A percentile compares a stretch with the other conserved stretches of the same genome.
phyloP scores from a whole-genome alignment of 1,140 invertebrate species.

The Diachasma alloeum region DNA sequence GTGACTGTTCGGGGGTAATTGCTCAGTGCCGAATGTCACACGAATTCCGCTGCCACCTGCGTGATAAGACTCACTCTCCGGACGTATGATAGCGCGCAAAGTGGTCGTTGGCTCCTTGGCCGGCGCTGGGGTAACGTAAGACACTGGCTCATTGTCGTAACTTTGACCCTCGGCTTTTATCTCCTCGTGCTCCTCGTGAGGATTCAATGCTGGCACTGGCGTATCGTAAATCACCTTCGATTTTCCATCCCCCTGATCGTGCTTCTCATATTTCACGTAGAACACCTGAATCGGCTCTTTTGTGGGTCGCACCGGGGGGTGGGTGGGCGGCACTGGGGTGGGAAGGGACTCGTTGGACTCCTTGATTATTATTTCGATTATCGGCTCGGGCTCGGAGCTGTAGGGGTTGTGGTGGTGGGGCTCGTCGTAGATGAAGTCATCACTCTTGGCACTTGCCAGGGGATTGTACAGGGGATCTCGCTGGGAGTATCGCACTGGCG shows the following conservation, averaged over 20 bases:
- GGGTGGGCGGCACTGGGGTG: constrained; percentile 68
- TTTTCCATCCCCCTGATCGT: constrained; percentile 67
- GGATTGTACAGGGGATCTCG: constrained; percentile 78
- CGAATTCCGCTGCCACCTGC: constrained; percentile 75
- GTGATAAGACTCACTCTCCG: constrained; percentile 83
- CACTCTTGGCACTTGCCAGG: constrained; percentile 63
- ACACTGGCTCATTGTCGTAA: constrained; percentile 57
- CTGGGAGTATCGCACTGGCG: constrained; percentile 79
- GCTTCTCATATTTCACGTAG: constrained; percentile 89
- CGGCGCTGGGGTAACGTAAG: constrained; percentile 41
- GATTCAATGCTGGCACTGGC: constrained; percentile 77
- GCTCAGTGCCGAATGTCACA: constrained; percentile 77
- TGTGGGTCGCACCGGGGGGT: constrained; percentile 68
- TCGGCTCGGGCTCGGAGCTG: constrained; percentile 79
- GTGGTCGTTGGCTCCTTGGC: constrained; percentile 72
- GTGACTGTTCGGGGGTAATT: constrained; percentile 60
- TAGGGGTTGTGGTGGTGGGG: constrained; percentile 67
- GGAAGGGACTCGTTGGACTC: constrained; percentile 85
- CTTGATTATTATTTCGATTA: constrained; percentile 91
- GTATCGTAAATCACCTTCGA: constrained; percentile 79
- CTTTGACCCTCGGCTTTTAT: constrained; percentile 60
- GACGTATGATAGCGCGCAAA: constrained; percentile 81
- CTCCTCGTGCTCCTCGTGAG: constrained; percentile 70
- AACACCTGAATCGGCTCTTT: constrained; percentile 89
- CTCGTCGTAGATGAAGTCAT: constrained; percentile 61